These are phyloP conservation scores for Drosophila monieri DNA, from an alignment of 2,888 invertebrate species.

Conservation along the genomic window DNA sequence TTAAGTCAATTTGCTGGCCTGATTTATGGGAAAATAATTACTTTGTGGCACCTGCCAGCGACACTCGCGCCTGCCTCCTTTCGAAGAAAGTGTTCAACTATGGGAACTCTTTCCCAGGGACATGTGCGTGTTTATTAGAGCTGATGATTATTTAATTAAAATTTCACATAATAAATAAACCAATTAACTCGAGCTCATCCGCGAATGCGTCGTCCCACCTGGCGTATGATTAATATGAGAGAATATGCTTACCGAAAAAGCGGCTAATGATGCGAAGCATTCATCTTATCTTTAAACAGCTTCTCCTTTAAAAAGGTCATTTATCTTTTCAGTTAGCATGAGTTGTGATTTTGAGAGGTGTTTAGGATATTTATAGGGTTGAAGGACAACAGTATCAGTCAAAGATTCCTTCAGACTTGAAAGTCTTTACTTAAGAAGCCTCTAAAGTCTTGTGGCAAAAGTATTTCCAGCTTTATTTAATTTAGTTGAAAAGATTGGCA, in stretches of 20 bases:
- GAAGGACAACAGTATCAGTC: too few relatives aligned
- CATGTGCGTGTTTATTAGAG: conserved; percentile 31
- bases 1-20: conserved; percentile 33
- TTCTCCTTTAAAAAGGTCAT: conserved; percentile 3
- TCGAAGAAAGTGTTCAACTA: neutral
- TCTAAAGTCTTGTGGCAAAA: neutral
- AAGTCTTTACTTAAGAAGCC: neutral
- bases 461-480: conserved; percentile 1
- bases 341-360: neutral
- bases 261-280: conserved; percentile 17
- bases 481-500: conserved; percentile 13
- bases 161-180: conserved; percentile 67
- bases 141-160: conserved; percentile 66
- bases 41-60: conserved; percentile 60
- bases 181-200: conserved; percentile 61
- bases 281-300: neutral
- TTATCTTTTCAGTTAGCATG: conserved; percentile 7
- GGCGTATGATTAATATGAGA: conserved; percentile 69
- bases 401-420: too few relatives aligned
- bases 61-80: conserved; percentile 23
- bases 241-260: conserved; percentile 4
- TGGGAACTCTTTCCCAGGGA: conserved; percentile 1
- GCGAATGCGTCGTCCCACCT: conserved; percentile 48
- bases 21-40: conserved; percentile 72
- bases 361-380: neutral